phyloP scores from a whole-genome alignment of 2,797 vertebrate genomes.

The Echiichthys vipera region DNA sequence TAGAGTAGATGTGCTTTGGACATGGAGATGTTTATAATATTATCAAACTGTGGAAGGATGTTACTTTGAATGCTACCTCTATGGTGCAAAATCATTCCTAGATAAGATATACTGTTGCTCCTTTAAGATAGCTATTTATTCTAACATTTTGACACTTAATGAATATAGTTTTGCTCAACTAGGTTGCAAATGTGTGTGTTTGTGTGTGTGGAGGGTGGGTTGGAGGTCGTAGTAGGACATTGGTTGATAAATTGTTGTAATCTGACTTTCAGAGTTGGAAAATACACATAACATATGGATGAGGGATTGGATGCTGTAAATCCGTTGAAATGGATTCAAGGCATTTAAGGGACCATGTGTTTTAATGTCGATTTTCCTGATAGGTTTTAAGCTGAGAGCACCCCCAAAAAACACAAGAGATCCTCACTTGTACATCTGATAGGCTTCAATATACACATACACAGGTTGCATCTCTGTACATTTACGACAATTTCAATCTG shows the following conservation, averaged over 20 bases:
- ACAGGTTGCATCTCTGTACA: constrained; percentile 26
- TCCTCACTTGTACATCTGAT: constrained; percentile 31
- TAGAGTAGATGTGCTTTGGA: too few species aligned
- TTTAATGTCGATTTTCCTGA: constrained; percentile 29
- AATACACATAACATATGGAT: constrained; percentile 62
- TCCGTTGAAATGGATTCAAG: constrained; percentile 25
- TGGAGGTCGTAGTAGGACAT: constrained; percentile 42
- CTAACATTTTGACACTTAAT: constrained; percentile 72
- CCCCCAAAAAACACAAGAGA: constrained; percentile 15
- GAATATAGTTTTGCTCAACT: constrained; percentile 73
- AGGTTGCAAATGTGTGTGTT: constrained; percentile 51
- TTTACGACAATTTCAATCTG: constrained; percentile 25
- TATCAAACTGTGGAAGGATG: constrained; percentile 43
- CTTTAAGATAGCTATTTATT: constrained; percentile 70
- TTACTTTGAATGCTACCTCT: constrained; percentile 50
- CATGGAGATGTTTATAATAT: constrained; percentile 25
- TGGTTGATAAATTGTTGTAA: constrained; percentile 72
- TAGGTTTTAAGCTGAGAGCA: constrained; percentile 17
- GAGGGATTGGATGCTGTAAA: constrained; percentile 59
- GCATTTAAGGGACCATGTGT: constrained; percentile 36
- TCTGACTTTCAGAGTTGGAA: constrained; percentile 59
- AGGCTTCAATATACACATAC: constrained; percentile 33
- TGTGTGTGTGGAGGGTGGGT: constrained; percentile 27
- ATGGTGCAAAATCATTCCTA: constrained; percentile 64
- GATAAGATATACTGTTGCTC: constrained; percentile 72